Evolutionary conservation across 2,113 vertebrate species (phyloP).

Genomic region (Pteronura brasiliensis): DNA sequence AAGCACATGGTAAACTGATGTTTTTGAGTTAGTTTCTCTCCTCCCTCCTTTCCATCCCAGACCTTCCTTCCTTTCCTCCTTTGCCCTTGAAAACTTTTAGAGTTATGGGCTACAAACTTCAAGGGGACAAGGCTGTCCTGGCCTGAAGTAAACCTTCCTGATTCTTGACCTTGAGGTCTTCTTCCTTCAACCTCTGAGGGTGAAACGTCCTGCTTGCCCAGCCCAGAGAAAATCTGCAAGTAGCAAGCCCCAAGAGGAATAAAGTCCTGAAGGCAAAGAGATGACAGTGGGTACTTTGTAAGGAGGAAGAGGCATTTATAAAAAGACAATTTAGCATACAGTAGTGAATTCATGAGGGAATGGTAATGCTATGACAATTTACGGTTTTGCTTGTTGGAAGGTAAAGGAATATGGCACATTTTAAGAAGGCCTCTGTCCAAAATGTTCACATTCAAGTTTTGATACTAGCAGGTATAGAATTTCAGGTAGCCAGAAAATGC

Average conservation of each 20-base stretch:
- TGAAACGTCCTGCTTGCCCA: background rate
- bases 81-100: background rate
- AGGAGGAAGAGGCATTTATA: background rate
- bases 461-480: background rate
- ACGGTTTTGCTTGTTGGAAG: background rate
- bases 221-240: background rate
- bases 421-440: background rate
- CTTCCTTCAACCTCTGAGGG: background rate
- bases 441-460: background rate
- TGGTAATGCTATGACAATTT: background rate
- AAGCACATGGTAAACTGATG: background rate
- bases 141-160: background rate
- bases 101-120: background rate
- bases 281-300: background rate
- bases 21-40: background rate
- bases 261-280: background rate
- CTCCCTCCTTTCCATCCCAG: background rate
- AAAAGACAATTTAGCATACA: background rate
- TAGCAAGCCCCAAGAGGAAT: background rate
- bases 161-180: background rate
- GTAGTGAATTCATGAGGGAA: background rate
- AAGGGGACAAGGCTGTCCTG: no score
- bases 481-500: background rate
- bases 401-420: background rate
- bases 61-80: background rate